phyloP scores from a whole-genome alignment of 2,888 invertebrate genomes.

The Pterobdella sp. region DNA sequence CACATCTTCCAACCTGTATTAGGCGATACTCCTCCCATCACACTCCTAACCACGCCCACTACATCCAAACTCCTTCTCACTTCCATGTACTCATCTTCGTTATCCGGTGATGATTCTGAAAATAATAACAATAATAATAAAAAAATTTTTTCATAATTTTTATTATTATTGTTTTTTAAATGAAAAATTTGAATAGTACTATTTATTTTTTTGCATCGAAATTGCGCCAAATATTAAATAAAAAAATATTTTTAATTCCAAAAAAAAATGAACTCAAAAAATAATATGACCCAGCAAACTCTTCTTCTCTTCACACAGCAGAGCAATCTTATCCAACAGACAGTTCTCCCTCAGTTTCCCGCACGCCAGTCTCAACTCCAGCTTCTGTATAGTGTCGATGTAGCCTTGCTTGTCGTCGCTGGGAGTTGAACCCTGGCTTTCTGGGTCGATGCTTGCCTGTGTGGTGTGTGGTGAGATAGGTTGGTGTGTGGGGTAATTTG shows the following conservation, averaged over 20 bases:
- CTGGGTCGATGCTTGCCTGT: too few species aligned
- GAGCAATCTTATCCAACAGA: conserved; percentile 18
- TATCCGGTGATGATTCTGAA: neutral
- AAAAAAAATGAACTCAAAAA: too few species aligned
- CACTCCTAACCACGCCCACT: neutral
- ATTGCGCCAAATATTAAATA: too few species aligned
- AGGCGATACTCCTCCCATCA: neutral
- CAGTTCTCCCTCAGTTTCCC: conserved; percentile 13
- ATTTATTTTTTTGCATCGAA: too few species aligned
- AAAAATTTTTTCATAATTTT: too few species aligned
- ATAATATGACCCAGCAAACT: neutral
- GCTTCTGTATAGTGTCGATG: neutral
- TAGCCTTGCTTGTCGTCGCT: neutral
- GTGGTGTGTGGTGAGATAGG: too few species aligned
- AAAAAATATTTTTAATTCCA: too few species aligned
- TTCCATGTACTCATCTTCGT: neutral
- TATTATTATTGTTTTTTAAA: too few species aligned
- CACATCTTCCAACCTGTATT: neutral
- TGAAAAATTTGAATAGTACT: too few species aligned
- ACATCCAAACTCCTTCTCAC: neutral
- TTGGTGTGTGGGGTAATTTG: too few species aligned
- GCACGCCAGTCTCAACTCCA: conserved; percentile 25
- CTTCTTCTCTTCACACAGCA: conserved; percentile 26
- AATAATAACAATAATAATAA: too few species aligned
- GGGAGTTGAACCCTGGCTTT: too few species aligned